A percentile compares a stretch with the other conserved stretches of the same genome.
These are phyloP conservation scores for Flexamia atlantica DNA, from an alignment of 2,888 invertebrate species.

Conservation along the genomic window DNA sequence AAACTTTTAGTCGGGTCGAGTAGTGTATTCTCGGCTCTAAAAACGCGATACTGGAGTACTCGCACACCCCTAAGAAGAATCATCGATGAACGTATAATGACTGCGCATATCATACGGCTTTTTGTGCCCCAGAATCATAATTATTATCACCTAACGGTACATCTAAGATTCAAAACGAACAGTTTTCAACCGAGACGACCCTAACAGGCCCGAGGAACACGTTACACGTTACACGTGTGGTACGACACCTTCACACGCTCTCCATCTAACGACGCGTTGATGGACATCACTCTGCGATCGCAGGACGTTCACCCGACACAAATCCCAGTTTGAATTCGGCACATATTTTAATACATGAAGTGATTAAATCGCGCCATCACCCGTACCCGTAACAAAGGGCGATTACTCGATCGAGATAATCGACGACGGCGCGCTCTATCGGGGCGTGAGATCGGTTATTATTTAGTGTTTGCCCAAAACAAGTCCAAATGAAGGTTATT, in stretches of 20 bases:
- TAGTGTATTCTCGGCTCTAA: too few relatives aligned
- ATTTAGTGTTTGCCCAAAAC: slow-evolving; percentile 64
- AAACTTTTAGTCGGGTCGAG: too few relatives aligned
- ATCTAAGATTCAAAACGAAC: too few relatives aligned
- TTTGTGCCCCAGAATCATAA: too few relatives aligned
- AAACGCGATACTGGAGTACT: too few relatives aligned
- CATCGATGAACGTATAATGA: too few relatives aligned
- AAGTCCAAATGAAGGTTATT: slow-evolving; percentile 64
- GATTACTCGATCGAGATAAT: slow-evolving; percentile 45
- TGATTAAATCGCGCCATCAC: slow-evolving; percentile 9
- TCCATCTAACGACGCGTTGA: slow-evolving; percentile 34
- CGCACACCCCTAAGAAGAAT: too few relatives aligned
- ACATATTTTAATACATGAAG: slow-evolving; percentile 44
- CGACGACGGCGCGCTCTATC: slow-evolving; percentile 31
- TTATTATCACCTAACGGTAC: too few relatives aligned
- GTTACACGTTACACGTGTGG: too few relatives aligned
- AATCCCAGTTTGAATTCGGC: slow-evolving; percentile 36
- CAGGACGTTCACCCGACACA: slow-evolving; percentile 38
- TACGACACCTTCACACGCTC: background rate
- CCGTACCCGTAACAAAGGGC: slow-evolving; percentile 53
- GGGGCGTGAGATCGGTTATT: slow-evolving; percentile 57
- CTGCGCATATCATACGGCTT: too few relatives aligned
- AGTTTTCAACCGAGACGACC: too few relatives aligned
- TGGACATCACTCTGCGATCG: slow-evolving; percentile 44
- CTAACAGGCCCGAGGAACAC: background rate